Conservation (phyloP, 2,113 vertebrate genomes). For the Siphamia tubifer region DNA sequence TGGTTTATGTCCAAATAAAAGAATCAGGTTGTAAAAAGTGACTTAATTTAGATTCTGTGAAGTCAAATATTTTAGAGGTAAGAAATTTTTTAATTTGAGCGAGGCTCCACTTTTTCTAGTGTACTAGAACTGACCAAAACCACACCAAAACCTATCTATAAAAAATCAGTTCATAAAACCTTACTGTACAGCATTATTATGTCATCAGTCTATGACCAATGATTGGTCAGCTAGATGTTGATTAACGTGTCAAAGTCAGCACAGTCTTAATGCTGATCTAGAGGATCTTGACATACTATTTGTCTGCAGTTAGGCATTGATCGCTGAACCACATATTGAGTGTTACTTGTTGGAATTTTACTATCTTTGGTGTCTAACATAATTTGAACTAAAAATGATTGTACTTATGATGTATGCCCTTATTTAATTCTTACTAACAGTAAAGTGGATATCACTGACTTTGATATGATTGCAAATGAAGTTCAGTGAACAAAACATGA, state of each 20-base stretch:
- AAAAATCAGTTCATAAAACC: too few species aligned
- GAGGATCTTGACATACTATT: conserved; percentile 57
- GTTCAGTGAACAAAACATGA: conserved; percentile 8
- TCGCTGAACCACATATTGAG: conserved; percentile 23
- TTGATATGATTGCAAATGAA: too few species aligned
- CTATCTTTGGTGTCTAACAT: conserved; percentile 31
- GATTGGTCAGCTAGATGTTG: conserved; percentile 53
- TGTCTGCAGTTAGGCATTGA: conserved; percentile 56
- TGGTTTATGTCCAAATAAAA: too few species aligned
- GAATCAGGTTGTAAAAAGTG: too few species aligned
- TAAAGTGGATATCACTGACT: background rate
- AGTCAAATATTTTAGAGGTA: too few species aligned
- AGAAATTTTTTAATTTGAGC: too few species aligned
- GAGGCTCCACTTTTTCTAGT: too few species aligned
- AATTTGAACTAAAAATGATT: conserved; percentile 30
- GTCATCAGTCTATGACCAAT: conserved; percentile 52
- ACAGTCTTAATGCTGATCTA: conserved; percentile 53
- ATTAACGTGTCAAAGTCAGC: conserved; percentile 56
- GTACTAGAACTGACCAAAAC: too few species aligned
- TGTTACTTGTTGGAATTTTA: conserved; percentile 38
- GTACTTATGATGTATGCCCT: conserved; percentile 13
- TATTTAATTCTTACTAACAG: conserved; percentile 36
- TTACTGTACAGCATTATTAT: conserved; percentile 54
- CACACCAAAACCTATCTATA: too few species aligned
- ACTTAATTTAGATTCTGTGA: too few species aligned